Evolutionary conservation across 2,888 invertebrate species (phyloP), one percentile per base, ranked within the genome.

Genomic region (Iselma pallidipennis): DNA sequence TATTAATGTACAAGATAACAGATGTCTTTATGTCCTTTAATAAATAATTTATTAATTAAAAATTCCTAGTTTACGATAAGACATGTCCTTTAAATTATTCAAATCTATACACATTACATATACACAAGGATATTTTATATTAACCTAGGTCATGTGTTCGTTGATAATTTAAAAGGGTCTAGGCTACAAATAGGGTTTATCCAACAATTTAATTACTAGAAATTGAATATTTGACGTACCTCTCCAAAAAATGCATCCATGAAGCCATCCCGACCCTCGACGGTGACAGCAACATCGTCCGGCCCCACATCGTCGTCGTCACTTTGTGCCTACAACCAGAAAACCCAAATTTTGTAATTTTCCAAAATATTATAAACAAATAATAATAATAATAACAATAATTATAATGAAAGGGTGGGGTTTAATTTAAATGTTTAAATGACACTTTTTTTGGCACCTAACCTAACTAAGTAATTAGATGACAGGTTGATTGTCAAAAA

Each of bases 211-310:
- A 25, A 25, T 25, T 4, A 25, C 3, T 4, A 25, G 3, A 3
- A 6, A 25, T 25, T 25, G 25, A 25, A 25, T 25, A 4, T 25
- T 42, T 42, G 5, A 31, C 86, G 85, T 82, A 95, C 96, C 91
- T 98, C 98, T 84, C 95, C 96, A 86, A 99, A 99, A 87, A 99
- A 99, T 83, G 98, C 98, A 83, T 98, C 98, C 98, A 99, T 98
- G 86, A 95, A 98, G 79, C 96, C 95, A 81, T 92, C 91, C 73
- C 88, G 88, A 74, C 91, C 92, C 83, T 96, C 96, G 80, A 96
- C 94, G 82, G 91, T 94, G 86, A 97, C 95, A 83, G 95, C 92
- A 83, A 96, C 95, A 82, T 96, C 96, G 84, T 96, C 96, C 72
- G 92, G 91, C 74, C 92, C 94, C 80, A 91, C 94, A 82, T 98